phyloP scores from a whole-genome alignment of 1,140 invertebrate species.

The Lordiphosa mommai region DNA sequence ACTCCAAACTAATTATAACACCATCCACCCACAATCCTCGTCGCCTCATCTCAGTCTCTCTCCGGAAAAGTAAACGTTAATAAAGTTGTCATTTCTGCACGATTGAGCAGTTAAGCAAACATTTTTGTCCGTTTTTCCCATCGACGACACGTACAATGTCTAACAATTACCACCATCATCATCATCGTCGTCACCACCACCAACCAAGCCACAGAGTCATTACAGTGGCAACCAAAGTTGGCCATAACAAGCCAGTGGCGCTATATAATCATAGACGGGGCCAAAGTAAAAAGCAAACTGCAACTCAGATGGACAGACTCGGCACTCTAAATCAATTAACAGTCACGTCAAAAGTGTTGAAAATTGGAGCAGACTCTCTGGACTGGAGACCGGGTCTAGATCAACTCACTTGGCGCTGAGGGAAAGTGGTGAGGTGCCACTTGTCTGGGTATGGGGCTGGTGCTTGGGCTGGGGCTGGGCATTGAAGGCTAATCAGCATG shows the following conservation, averaged over 20 bases:
- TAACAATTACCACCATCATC: slow-evolving; percentile 43
- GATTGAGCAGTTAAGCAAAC: slow-evolving; percentile 67
- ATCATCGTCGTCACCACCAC: slow-evolving; percentile 31
- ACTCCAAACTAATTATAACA: background rate
- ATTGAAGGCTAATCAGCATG: slow-evolving; percentile 77
- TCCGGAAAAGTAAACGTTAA: slow-evolving; percentile 40
- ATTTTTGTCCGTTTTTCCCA: slow-evolving; percentile 40
- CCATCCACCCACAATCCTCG: background rate
- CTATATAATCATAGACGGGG: slow-evolving; percentile 66
- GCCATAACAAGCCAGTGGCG: slow-evolving; percentile 71
- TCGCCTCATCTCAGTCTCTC: background rate
- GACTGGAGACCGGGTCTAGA: background rate
- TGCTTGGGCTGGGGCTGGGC: slow-evolving; percentile 7
- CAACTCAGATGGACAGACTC: slow-evolving; percentile 20
- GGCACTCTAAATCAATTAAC: slow-evolving; percentile 76
- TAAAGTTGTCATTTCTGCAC: slow-evolving; percentile 71
- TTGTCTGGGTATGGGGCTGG: slow-evolving; percentile 28
- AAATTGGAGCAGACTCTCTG: slow-evolving; percentile 53
- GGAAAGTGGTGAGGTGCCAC: slow-evolving; percentile 54
- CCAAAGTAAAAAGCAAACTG: slow-evolving; percentile 10
- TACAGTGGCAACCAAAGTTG: slow-evolving; percentile 68
- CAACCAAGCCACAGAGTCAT: slow-evolving; percentile 44
- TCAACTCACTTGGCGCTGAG: background rate
- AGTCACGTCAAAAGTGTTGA: slow-evolving; percentile 76
- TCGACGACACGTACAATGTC: slow-evolving; percentile 48